Base-by-base conservation (phyloP, 2,797 vertebrate species). In the Acanthurus lineatus region DNA sequence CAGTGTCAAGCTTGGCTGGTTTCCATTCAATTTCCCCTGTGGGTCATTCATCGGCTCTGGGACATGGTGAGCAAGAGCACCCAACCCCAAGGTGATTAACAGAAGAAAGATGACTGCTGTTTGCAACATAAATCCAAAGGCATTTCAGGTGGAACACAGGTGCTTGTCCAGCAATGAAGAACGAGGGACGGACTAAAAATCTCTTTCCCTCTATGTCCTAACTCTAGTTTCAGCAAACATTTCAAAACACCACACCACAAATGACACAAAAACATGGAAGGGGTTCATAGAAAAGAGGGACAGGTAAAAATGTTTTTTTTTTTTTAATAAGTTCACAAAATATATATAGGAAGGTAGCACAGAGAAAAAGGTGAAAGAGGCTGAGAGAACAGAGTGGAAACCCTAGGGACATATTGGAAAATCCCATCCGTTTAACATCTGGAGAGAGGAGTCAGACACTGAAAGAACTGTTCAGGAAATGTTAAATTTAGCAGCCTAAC, bases 11-110 rank as follows among this genome's bases (percentile, higher is more conserved):
- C 93, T 92, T 94, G 93, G 93, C 92, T 88, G 85, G 78, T 79
- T 91, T 95, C 91, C 91, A 90, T 93, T 94, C 91, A 79, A 92
- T 92, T 95, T 95, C 83, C 94, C 92, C 90, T 90, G 90, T 54
- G 94, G 92, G 92, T 91, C 92, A 91, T 95, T 91, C 89, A 88
- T 93, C 92, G 90, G 83, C 69, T 72, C 59, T 88, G 94, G 86
- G 86, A 91, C 67, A 32, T 78, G 86, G 85, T 54, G 74, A 81
- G 86, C 90, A 63, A 85, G 48, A 92, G 76, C 69, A 73, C 86
- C 77, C 83, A 85, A 85, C 90, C 94, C 91, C 76, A 84, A 91
- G 92, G 92, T 90, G 91, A 95, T 95, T 94, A 92, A 93, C 77
- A 76, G 82, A 93, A 95, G 93, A 96, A 88, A 94, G 91, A 95